Evolutionary conservation across 2,113 vertebrate species (phyloP).

Genomic region (Coreoperca whiteheadi): DNA sequence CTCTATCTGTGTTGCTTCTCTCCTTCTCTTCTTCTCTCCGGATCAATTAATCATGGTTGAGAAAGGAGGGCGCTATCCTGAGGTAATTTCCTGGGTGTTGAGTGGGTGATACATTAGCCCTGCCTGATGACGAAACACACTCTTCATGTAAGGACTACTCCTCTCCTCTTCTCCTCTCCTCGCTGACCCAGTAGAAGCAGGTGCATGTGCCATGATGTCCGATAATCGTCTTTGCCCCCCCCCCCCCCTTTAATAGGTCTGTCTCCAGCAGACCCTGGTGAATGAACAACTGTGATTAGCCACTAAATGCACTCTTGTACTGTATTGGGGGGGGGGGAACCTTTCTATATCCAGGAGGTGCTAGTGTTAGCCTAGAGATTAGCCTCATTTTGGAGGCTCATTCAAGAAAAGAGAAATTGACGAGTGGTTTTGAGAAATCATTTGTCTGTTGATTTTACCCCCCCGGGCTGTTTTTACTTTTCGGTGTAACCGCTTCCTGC

Average conservation of each 20-base stretch:
- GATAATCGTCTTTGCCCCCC: constrained; percentile 51
- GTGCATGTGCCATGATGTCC: constrained; percentile 53
- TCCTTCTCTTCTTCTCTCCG: constrained; percentile 52
- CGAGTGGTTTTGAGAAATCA: constrained; percentile 60
- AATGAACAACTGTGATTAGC: constrained; percentile 58
- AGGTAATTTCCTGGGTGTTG: constrained; percentile 84
- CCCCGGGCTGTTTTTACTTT: constrained; percentile 30
- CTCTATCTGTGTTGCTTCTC: constrained; percentile 43
- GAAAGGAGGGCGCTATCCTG: constrained; percentile 69
- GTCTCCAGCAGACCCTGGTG: constrained; percentile 43
- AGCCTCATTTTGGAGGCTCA: constrained; percentile 22
- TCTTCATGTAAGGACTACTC: constrained; percentile 43
- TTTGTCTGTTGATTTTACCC: constrained; percentile 55
- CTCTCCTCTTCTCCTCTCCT: constrained; percentile 16
- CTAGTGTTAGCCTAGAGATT: constrained; percentile 51
- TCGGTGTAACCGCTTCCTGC: constrained; percentile 51
- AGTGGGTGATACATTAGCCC: constrained; percentile 82
- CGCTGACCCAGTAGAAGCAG: constrained; percentile 50
- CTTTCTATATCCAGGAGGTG: constrained; percentile 11
- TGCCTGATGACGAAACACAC: constrained; percentile 72
- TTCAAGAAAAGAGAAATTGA: constrained; percentile 49
- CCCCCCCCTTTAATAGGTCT: constrained; percentile 55
- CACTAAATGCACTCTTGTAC: constrained; percentile 30
- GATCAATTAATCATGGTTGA: constrained; percentile 85
- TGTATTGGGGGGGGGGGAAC: background rate